phyloP scores from a whole-genome alignment of 2,888 invertebrate genomes.

The Scaptodrosophila latifasciaeformis region DNA sequence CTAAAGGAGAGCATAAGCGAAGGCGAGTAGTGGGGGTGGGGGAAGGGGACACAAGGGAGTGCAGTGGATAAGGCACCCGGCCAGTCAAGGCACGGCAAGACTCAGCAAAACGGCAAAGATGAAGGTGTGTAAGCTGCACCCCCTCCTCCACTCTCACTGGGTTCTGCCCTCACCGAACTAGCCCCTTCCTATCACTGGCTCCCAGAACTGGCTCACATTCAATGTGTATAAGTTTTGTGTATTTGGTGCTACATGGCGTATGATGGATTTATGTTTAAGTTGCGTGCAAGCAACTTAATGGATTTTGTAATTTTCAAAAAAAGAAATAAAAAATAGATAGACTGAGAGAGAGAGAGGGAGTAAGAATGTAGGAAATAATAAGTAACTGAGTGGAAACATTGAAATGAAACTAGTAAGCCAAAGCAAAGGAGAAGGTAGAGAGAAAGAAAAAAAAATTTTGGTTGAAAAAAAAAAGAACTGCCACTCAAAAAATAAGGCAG shows the following conservation, averaged over 20 bases:
- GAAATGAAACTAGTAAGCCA: slow-evolving; percentile 3
- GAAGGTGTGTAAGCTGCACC: too few relatives aligned
- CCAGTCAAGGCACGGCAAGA: too few relatives aligned
- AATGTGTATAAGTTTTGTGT: slow-evolving; percentile 18
- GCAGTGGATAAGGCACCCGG: too few relatives aligned
- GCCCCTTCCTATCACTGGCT: not conserved
- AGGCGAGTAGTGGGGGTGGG: slow-evolving; percentile 14
- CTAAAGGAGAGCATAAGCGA: slow-evolving; percentile 17
- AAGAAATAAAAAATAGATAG: too few relatives aligned
- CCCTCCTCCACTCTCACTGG: too few relatives aligned
- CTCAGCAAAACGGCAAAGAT: too few relatives aligned
- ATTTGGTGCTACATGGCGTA: slow-evolving; percentile 58
- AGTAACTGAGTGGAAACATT: too few relatives aligned
- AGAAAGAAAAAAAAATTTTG: slow-evolving; percentile 8
- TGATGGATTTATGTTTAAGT: slow-evolving; percentile 71
- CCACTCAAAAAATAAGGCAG: too few relatives aligned
- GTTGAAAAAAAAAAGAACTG: too few relatives aligned
- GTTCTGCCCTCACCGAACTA: too few relatives aligned
- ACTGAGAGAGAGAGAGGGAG: too few relatives aligned
- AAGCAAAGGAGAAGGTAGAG: slow-evolving; percentile 23
- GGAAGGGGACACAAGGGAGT: not conserved
- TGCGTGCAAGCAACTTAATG: slow-evolving; percentile 71
- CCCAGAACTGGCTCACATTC: slow-evolving; percentile 4
- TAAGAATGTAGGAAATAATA: too few relatives aligned
- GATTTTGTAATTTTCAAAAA: slow-evolving; percentile 67